phyloP scores from a whole-genome alignment of 2,797 vertebrate genomes.

The Gadopsis marmoratus region DNA sequence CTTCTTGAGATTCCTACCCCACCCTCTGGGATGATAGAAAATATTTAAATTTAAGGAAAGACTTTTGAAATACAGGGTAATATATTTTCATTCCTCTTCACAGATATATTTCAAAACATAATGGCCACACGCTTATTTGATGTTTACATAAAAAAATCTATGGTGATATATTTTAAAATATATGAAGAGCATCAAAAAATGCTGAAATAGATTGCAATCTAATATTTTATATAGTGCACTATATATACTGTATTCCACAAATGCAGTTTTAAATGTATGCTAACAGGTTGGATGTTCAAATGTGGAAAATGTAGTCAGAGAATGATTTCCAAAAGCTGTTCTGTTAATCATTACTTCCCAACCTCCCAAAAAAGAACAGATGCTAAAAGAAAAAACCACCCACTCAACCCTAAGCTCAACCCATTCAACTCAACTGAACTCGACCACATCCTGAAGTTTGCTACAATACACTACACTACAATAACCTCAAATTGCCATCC shows the following conservation, averaged over 20 bases:
- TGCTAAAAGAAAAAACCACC: neutral
- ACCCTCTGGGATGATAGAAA: conserved; percentile 47
- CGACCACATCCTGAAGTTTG: neutral
- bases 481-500: too few species aligned
- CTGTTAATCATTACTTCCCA: conserved; percentile 7
- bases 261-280: neutral
- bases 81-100: neutral
- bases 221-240: neutral
- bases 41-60: neutral
- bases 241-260: neutral
- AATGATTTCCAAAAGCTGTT: neutral
- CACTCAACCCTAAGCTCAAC: neutral
- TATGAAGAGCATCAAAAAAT: neutral
- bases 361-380: neutral
- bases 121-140: neutral
- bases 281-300: neutral
- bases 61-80: neutral
- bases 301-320: neutral
- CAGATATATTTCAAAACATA: neutral
- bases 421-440: neutral
- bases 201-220: neutral
- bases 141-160: neutral
- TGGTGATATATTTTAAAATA: neutral
- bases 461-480: too few species aligned
- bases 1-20: conserved; percentile 74